A percentile compares a stretch with the other conserved stretches of the same genome.
Evolutionary conservation across 1,140 invertebrate genomes (phyloP).

Genomic region (Drosophila repleta): DNA sequence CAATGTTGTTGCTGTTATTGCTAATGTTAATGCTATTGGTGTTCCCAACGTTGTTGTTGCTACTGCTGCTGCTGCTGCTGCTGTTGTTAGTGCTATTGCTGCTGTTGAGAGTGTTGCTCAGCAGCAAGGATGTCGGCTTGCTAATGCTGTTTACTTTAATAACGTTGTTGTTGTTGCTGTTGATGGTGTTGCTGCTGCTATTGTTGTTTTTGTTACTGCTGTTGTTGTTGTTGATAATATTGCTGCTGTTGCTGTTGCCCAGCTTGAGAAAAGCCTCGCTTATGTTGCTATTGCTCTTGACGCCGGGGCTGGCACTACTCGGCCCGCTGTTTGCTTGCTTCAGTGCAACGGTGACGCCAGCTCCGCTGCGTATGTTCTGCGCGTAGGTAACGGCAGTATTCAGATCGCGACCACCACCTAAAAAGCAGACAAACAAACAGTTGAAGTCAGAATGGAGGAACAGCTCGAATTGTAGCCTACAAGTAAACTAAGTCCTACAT

Average conservation of each 20-base stretch:
- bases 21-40: background rate
- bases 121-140: conserved; percentile 19
- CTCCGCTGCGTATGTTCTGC: conserved; percentile 81
- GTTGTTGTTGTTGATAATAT: conserved; percentile 20
- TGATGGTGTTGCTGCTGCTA: too few relatives aligned
- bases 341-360: conserved; percentile 35
- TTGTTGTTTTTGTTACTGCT: conserved; percentile 12
- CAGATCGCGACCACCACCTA: conserved; percentile 92
- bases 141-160: conserved; percentile 8
- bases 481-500: too few relatives aligned
- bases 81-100: conserved; percentile 11
- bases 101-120: conserved; percentile 21
- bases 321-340: conserved; percentile 25
- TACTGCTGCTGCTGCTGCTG: conserved; percentile 22
- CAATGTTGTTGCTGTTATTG: conserved; percentile 12
- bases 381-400: conserved; percentile 89
- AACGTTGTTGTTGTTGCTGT: conserved; percentile 11
- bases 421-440: conserved; percentile 1
- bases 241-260: conserved; percentile 46
- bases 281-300: conserved; percentile 6
- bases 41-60: conserved; percentile 4
- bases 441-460: too few relatives aligned
- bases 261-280: conserved; percentile 44
- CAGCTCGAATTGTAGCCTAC: too few relatives aligned
- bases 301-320: conserved; percentile 6